Conservation (phyloP, 2,113 vertebrate species). For the Scalopus aquaticus region DNA sequence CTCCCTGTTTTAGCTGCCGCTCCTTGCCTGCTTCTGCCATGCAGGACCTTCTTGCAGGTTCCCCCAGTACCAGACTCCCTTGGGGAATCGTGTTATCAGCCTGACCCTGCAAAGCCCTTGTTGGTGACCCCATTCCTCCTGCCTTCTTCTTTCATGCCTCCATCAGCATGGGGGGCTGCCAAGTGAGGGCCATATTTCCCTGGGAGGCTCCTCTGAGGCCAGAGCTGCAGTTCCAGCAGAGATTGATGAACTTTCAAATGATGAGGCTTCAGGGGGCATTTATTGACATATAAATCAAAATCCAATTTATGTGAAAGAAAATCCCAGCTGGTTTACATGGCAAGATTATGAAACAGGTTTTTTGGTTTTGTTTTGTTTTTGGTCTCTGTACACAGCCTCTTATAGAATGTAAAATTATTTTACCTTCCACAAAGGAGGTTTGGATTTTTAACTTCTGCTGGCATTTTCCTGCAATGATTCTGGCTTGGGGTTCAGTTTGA, state of each 20-base stretch:
- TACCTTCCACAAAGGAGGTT: background rate
- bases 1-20: no score
- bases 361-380: no score
- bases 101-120: background rate
- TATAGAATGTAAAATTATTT: background rate
- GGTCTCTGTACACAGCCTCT: background rate
- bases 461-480: background rate
- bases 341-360: constrained; percentile 56
- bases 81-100: background rate
- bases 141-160: background rate
- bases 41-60: background rate
- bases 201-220: background rate
- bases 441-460: background rate
- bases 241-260: constrained; percentile 70
- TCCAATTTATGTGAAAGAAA: constrained; percentile 68
- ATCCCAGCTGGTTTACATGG: constrained; percentile 56
- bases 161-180: background rate
- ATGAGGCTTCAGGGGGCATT: constrained; percentile 68
- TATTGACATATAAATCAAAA: constrained; percentile 76
- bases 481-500: background rate
- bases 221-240: constrained; percentile 40
- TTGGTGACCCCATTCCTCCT: background rate
- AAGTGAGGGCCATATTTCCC: background rate
- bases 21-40: fast-evolving
- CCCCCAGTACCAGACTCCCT: background rate